These are phyloP conservation scores for Drosophila trapezifrons DNA, from an alignment of 1,140 invertebrate species.

Conservation along the genomic window DNA sequence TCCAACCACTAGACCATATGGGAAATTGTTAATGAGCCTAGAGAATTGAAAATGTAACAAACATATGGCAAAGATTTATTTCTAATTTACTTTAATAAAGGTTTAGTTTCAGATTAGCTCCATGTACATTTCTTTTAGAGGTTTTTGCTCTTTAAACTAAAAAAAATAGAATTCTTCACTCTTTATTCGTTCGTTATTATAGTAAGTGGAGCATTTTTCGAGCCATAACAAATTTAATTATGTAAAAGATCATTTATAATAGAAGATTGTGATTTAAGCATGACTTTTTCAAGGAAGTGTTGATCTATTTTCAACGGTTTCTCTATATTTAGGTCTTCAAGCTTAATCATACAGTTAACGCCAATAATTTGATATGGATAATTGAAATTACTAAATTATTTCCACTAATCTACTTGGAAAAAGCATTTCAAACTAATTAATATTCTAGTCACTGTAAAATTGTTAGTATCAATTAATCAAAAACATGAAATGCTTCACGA, in stretches of 20 bases:
- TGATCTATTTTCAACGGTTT: not conserved
- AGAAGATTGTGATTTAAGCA: not conserved
- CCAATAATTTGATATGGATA: conserved; percentile 1
- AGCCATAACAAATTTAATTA: not conserved
- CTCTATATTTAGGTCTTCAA: not conserved
- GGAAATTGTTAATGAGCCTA: not conserved
- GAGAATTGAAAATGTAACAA: not conserved
- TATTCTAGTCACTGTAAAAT: not conserved
- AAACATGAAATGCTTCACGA: not conserved
- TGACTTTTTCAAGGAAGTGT: not conserved
- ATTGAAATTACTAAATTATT: not conserved
- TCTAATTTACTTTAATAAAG: not conserved
- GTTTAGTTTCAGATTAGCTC: not conserved
- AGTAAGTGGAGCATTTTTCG: not conserved
- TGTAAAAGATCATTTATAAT: no score
- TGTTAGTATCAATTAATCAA: not conserved
- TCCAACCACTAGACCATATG: no score
- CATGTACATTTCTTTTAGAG: no score
- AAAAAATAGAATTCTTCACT: not conserved
- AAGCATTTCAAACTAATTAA: not conserved
- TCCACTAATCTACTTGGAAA: not conserved
- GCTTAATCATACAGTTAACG: not conserved
- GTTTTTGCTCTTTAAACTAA: not conserved
- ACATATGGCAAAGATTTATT: not conserved
- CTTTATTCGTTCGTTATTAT: not conserved